phyloP scores from a whole-genome alignment of 2,113 vertebrate species.

The Poecile atricapillus region DNA sequence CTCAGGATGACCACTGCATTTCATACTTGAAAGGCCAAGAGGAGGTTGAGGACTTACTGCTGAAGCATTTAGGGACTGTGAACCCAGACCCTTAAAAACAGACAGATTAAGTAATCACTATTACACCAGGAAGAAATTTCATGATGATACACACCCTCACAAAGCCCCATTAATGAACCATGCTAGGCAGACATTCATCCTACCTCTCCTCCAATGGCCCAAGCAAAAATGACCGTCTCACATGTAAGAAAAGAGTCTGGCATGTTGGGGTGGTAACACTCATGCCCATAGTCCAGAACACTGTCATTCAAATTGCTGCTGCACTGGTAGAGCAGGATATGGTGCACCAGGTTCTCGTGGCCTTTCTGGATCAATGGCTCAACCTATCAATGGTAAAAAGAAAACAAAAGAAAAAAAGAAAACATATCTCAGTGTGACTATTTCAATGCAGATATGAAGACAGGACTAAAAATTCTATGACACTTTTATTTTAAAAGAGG shows the following conservation, averaged over 20 bases:
- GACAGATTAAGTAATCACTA: neutral
- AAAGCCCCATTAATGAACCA: neutral
- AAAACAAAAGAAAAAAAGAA: neutral
- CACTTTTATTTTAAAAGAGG: neutral
- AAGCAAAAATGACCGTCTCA: constrained; percentile 84
- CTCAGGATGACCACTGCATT: neutral
- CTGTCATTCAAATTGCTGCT: constrained; percentile 77
- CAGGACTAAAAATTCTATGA: neutral
- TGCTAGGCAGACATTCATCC: neutral
- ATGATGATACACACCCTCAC: neutral
- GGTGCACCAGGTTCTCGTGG: constrained; percentile 84
- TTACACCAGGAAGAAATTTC: neutral
- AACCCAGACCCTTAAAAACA: neutral
- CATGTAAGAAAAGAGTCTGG: constrained; percentile 84
- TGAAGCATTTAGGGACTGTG: neutral
- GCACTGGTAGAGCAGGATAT: constrained; percentile 87
- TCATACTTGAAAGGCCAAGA: neutral
- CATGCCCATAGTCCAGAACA: constrained; percentile 77
- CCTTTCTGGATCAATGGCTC: constrained; percentile 83
- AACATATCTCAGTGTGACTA: neutral
- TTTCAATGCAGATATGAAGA: neutral
- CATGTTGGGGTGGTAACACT: constrained; percentile 90
- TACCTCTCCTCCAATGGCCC: constrained; percentile 90
- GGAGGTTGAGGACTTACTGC: neutral
- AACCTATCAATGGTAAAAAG: constrained; percentile 67